Conservation (phyloP, 2,888 invertebrate genomes). For the Himalopsyche kuldschensis region DNA sequence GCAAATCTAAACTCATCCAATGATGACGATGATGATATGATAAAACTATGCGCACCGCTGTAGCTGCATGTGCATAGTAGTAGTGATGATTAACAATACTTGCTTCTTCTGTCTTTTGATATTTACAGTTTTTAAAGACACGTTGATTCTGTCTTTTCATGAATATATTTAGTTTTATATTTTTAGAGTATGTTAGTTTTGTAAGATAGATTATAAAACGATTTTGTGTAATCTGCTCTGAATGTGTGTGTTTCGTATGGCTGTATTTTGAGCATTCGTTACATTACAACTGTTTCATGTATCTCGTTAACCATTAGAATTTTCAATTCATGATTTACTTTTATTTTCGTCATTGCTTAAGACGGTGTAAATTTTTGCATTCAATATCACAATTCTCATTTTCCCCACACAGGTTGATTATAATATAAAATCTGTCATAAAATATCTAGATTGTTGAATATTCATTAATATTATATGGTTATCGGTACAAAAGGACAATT, state of each 20-base stretch:
- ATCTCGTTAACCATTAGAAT: not conserved
- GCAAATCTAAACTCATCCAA: not conserved
- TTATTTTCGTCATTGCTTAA: not conserved
- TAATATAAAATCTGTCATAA: too few species aligned
- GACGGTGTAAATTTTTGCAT: not conserved
- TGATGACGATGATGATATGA: too few species aligned
- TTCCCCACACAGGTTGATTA: too few species aligned
- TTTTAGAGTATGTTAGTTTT: not conserved
- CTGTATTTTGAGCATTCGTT: not conserved
- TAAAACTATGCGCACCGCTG: not conserved
- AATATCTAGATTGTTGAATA: too few species aligned
- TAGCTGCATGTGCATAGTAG: slow-evolving; percentile 14
- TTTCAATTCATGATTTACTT: not conserved
- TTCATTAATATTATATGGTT: too few species aligned
- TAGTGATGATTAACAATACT: not conserved
- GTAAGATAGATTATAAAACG: not conserved
- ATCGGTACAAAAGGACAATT: too few species aligned
- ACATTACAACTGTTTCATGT: not conserved
- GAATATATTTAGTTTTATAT: not conserved
- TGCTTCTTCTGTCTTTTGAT: not conserved
- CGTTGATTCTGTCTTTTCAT: not conserved
- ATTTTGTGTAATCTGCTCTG: not conserved
- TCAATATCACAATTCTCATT: too few species aligned
- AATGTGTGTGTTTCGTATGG: not conserved
- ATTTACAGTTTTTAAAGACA: not conserved